Conservation (phyloP, 2,888 invertebrate genomes). For the Leucophora obtusa region DNA sequence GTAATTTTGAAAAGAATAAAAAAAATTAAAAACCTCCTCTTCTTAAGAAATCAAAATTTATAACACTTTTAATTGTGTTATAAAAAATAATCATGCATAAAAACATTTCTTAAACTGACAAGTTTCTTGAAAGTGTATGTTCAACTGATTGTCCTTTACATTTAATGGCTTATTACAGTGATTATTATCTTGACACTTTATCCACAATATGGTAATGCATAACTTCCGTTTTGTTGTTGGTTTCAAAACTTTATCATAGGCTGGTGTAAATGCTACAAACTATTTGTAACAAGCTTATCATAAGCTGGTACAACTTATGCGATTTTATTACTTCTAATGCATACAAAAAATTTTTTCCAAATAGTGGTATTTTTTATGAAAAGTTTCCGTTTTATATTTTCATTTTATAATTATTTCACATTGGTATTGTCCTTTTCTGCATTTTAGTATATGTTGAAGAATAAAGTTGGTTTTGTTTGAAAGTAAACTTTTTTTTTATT, state of each 20-base stretch:
- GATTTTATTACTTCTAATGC: not conserved
- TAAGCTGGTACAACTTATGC: not conserved
- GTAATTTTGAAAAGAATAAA: constrained; percentile 1
- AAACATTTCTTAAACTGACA: constrained; percentile 32
- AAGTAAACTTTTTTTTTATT: constrained; percentile 10
- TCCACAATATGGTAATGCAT: constrained; percentile 56
- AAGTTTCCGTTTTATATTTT: constrained; percentile 31
- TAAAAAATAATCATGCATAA: not conserved
- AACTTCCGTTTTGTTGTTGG: constrained; percentile 47
- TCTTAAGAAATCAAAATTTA: constrained; percentile 32
- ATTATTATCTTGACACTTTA: constrained; percentile 64
- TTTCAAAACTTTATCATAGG: constrained; percentile 14
- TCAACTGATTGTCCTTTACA: constrained; percentile 46
- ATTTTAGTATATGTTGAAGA: not conserved
- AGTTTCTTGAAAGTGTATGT: constrained; percentile 25
- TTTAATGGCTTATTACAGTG: constrained; percentile 46
- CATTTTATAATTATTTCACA: constrained; percentile 24
- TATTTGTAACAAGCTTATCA: not conserved
- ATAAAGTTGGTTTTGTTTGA: not conserved
- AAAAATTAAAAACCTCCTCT: constrained; percentile 17
- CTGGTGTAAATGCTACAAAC: not conserved
- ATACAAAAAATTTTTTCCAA: not conserved
- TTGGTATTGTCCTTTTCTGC: constrained; percentile 51
- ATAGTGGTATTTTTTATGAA: constrained; percentile 22
- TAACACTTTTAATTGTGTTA: constrained; percentile 6